Base-by-base conservation (phyloP, 2,113 vertebrate genomes). In the Hyla sarda region DNA sequence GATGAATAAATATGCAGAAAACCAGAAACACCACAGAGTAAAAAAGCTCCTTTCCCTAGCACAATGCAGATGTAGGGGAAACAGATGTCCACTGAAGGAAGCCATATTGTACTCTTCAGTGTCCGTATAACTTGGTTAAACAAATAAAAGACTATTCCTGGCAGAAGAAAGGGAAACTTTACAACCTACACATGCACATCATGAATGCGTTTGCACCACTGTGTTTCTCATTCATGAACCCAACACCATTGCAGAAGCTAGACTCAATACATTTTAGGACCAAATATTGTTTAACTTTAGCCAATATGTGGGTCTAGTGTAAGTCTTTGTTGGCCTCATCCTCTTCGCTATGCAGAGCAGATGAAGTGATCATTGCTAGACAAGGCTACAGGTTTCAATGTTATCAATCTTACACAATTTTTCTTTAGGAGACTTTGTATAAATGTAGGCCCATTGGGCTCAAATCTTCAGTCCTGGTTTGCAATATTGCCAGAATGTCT, bases 231-330 rank as follows among this genome's bases (percentile, higher is more conserved):
- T 74, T 74, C 73, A 76, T 50, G 73, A 54, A 54, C 30, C 47
- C 14, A 32, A 52, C 48, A 52, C 25, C 32, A 41, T 21, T 9
- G 10, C 28, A 32, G 47, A 54, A 74, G 41, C 67, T 25, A 77
- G 25, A 28, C 28, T 19, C 13, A 32, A 77, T 77, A 77, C 74
- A 77, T 77, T 77, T 54, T 54, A 77, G 74, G 28, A 30, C 16
- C 7, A 30, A 32, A 48, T 14, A 21, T 25, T 19, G 32, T 37
- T 9, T 8, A 21, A 71, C 21, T 12, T 7, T 71, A 34, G 5
- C 17, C 19, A 62, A 23, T 13, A 9, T 25, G 56, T 60, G 21
- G 54, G 54, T 4, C 60, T 30, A 8, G 14, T 13, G 5, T 67
- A 32, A 5, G 30, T 32, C 60, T 30, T 3, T 30, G 13, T 30